Evolutionary conservation across 2,888 invertebrate species (phyloP).

Genomic region (Aplocera efformata): DNA sequence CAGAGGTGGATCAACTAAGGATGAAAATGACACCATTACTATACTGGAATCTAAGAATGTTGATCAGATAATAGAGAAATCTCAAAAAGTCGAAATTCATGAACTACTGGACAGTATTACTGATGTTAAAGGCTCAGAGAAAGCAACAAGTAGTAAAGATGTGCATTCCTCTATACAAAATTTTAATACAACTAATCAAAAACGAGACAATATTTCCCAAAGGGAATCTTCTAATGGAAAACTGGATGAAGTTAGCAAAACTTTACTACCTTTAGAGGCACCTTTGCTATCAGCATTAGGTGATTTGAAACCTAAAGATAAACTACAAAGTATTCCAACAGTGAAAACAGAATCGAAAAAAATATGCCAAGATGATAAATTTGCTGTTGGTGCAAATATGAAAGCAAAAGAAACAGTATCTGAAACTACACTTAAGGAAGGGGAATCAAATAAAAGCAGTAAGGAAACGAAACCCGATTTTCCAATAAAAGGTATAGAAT

Average conservation of each 20-base stretch:
- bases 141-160: conserved; percentile 1
- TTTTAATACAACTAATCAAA: not conserved
- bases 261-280: not conserved
- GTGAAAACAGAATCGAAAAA: not conserved
- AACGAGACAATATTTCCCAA: not conserved
- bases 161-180: not conserved
- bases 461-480: too few relatives aligned
- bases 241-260: conserved; percentile 1
- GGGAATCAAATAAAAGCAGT: too few relatives aligned
- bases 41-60: conserved; percentile 1
- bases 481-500: not conserved
- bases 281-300: too few relatives aligned
- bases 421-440: too few relatives aligned
- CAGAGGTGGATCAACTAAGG: not conserved
- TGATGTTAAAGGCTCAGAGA: not conserved
- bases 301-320: too few relatives aligned
- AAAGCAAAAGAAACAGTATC: too few relatives aligned
- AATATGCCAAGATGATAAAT: not conserved
- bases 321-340: not conserved
- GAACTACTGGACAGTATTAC: conserved; percentile 3
- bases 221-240: conserved; percentile 1
- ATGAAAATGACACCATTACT: not conserved
- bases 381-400: too few relatives aligned
- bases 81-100: not conserved
- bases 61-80: not conserved